Evolutionary conservation across 2,113 vertebrate genomes (phyloP).

Genomic region (Chinchilla lanigera): DNA sequence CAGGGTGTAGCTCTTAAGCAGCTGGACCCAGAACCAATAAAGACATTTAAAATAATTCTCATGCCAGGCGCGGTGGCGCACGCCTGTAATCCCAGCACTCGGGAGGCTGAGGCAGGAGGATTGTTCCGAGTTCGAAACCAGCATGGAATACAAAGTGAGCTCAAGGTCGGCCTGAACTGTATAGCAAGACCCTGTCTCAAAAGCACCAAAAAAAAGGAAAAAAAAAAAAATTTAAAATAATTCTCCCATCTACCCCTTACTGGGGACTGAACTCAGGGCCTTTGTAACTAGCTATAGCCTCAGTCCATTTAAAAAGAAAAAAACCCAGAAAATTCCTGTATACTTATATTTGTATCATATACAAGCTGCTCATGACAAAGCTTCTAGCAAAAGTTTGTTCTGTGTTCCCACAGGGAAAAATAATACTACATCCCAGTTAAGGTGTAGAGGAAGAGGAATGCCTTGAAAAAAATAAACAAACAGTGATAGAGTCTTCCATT

Average conservation of each 20-base stretch:
- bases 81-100: no score
- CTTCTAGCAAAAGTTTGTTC: not conserved
- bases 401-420: not conserved
- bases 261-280: not conserved
- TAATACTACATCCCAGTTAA: conserved; percentile 26
- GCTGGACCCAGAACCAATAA: conserved; percentile 44
- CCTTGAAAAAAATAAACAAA: conserved; percentile 39
- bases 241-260: not conserved
- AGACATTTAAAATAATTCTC: not conserved
- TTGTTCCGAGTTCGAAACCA: no score
- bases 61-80: no score
- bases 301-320: not conserved
- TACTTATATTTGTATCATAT: not conserved
- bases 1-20: conserved; percentile 30
- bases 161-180: no score
- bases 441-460: not conserved
- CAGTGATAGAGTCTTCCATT: not conserved
- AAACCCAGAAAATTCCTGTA: not conserved
- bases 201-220: no score
- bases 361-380: conserved; percentile 15
- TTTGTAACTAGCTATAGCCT: not conserved
- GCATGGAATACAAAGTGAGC: no score
- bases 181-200: no score
- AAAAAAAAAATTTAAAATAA: conserved; percentile 38
- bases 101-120: no score